phyloP scores from a whole-genome alignment of 2,797 vertebrate species.

The Jordanella pulchra region DNA sequence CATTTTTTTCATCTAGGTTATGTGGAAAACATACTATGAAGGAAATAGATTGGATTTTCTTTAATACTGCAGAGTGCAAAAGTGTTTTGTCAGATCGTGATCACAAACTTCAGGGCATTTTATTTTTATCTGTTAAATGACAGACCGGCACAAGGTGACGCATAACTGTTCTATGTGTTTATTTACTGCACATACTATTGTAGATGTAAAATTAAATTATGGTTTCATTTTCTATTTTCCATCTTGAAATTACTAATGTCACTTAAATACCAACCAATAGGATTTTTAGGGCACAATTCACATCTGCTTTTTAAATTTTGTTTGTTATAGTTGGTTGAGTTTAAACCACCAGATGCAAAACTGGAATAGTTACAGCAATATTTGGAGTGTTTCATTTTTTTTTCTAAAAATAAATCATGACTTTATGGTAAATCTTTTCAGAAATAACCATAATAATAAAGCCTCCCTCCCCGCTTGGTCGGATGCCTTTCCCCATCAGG shows the following conservation, averaged over 20 bases:
- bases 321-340: too few relatives aligned
- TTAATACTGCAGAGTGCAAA: constrained; percentile 3
- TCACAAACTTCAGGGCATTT: neutral
- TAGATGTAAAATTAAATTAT: neutral
- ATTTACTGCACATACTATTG: neutral
- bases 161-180: neutral
- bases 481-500: too few relatives aligned
- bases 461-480: too few relatives aligned
- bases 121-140: neutral
- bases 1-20: constrained; percentile 14
- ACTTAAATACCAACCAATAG: neutral
- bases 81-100: neutral
- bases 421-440: neutral
- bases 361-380: too few relatives aligned
- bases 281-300: neutral
- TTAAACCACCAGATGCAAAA: too few relatives aligned
- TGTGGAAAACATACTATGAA: constrained; percentile 23
- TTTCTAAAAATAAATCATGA: neutral
- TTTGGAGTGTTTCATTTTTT: neutral
- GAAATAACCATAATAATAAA: neutral
- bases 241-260: neutral
- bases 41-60: constrained; percentile 18
- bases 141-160: neutral
- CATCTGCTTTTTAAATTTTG: too few relatives aligned
- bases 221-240: too few relatives aligned